Conservation (phyloP, 2,797 vertebrate genomes). For the Aythya fuligula region DNA sequence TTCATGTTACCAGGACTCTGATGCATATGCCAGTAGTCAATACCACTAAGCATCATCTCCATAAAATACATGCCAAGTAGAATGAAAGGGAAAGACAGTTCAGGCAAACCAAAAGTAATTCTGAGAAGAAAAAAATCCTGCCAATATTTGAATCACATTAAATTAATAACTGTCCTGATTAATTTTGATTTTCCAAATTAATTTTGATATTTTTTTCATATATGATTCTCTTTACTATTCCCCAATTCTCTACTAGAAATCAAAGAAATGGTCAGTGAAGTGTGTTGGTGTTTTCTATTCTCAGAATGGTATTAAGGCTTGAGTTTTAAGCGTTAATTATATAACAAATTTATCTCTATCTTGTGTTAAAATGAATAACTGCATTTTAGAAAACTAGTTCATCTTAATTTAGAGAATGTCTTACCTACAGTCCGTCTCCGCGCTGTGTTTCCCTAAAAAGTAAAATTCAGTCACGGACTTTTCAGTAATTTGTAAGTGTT, state of each 20-base stretch:
- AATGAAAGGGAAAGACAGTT: not conserved
- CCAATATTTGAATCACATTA: not conserved
- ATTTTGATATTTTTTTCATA: not conserved
- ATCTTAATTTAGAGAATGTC: not conserved
- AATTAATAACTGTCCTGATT: not conserved
- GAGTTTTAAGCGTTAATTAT: not conserved
- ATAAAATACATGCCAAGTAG: not conserved
- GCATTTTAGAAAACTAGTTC: too few species aligned
- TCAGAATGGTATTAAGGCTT: not conserved
- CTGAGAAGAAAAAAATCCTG: not conserved
- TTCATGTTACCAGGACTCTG: not conserved
- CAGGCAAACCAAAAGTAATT: not conserved
- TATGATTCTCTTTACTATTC: not conserved
- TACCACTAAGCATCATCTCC: not conserved
- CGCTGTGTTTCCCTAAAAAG: not conserved
- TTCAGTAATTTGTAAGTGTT: not conserved
- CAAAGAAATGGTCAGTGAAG: not conserved
- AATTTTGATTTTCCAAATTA: not conserved
- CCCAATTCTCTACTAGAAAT: not conserved
- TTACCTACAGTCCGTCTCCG: not conserved
- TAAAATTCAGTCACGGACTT: not conserved
- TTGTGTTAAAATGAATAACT: not conserved
- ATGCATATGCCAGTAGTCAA: not conserved
- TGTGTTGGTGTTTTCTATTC: not conserved
- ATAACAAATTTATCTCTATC: not conserved